Base-by-base conservation (phyloP, 35 echinoderm and acorn worm genomes). In the Apostichopus parvimensis region DNA sequence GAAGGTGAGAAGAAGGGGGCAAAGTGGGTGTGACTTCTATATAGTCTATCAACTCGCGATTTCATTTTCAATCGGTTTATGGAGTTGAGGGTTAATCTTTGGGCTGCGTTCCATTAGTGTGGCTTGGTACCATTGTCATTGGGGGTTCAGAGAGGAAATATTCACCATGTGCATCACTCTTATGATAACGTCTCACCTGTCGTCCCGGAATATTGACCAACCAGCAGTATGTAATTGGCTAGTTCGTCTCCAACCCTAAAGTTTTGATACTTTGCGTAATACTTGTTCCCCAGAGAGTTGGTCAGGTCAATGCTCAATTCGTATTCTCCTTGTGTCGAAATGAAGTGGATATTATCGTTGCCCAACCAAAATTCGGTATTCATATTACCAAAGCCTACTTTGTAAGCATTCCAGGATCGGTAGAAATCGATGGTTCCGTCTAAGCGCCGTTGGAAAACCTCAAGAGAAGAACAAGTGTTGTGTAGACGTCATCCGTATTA, bases 341-440 rank as follows among this genome's bases (percentile, higher is more conserved):
- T 17, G 9, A 17, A 61, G 25, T 87, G 17, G 5, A 87, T 8
- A 5, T 87, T 11, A 25, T 87, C 83, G 56, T 87, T 87, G 14
- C 83, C 83, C 8, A 87, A n/a, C 83, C 83, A 87, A 22, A 87
- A 87, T 61, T 87, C 83, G 83, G 54, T 25, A 11, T 61, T 61
- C 15, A 87, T 21, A 23, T 87, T 25, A 20, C 83, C 83, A 22
- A 87, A 87, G 55, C 83, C 83, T 15, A 0, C 9, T 21, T 61
- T 87, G 83, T 87, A 87, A 1, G 7, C 25, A 26, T 15, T 61
- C 83, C 83, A 87, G 55, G 15, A 5, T 10, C 83, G 0, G 57
- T 87, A 56, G 57, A 87, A 87, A 17, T 87, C 83, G 25, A 87
- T 5, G 6, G 7, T 22, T 9, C 56, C 62, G 56, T 87, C 83